Evolutionary conservation across 1,140 invertebrate genomes (phyloP), one percentile per base, ranked within the genome.

Genomic region (Drosophila rhopaloa): DNA sequence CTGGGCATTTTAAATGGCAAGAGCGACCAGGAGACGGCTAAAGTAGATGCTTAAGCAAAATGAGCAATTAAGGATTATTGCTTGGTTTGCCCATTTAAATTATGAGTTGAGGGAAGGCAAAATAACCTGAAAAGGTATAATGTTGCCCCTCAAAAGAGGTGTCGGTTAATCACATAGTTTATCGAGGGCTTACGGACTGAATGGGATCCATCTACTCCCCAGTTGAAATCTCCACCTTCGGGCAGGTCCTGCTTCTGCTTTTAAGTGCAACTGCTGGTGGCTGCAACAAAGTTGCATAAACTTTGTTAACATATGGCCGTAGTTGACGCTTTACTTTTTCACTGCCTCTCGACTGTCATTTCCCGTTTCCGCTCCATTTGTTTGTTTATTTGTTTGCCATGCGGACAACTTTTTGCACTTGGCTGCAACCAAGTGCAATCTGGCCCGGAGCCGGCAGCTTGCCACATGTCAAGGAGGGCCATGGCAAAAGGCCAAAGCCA

Each of bases 51-150:
- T 89, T 79, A 83, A 77, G 83, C 86, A 83, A 88, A 88, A 88
- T 88, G 84, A 88, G 83, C 83, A 88, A 88, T 88, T 88, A 88
- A 88, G 83, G 83, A 88, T 88, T 88, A 88, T 88, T 88, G 84
- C 84, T 79, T 58, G 80, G 83, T 67, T 74, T 83, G 76, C 48
- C 83, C 79, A 72, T 88, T 86, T 83, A 89, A 88, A 89, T 77
- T 88, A 79, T 89, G 72, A 66, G 29, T 7, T 7, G 24, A 24
- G 24, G 24, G 3, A 24, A 24, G 24, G 60, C 59, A 40, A 44
- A 37, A 9, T 38, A 55, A 32, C 24, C 16, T 41, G 63, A 38
- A 62, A 53, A 47, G 74, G 29, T 40, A 61, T 44, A 76, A 70
- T 88, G 59, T 27, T 19, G 4, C 24, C 44, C 29, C 46, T 58